Conservation (phyloP, 1,140 invertebrate species). For the Lepidurus couesii region DNA sequence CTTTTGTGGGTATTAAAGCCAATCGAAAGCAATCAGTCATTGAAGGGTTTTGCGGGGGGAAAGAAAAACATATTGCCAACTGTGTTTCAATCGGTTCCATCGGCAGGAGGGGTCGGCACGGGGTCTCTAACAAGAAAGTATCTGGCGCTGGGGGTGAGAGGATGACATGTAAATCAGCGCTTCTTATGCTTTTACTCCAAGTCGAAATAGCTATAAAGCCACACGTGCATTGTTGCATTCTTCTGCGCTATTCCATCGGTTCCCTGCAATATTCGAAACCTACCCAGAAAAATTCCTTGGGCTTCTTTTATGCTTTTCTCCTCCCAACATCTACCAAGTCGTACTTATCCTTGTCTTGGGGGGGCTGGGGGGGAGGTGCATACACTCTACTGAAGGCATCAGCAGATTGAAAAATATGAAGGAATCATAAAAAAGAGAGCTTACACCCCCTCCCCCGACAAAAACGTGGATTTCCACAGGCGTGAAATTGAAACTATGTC, state of each 20-base stretch:
- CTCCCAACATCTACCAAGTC: not conserved
- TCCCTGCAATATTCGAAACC: not conserved
- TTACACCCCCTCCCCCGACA: not conserved
- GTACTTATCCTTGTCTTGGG: not conserved
- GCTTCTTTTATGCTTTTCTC: not conserved
- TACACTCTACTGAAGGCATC: not conserved
- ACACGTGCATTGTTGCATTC: not conserved
- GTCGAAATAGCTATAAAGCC: not conserved
- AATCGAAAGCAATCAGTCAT: constrained; percentile 15
- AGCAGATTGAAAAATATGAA: not conserved
- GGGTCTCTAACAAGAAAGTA: constrained; percentile 2
- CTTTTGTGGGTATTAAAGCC: not conserved
- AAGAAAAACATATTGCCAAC: not conserved
- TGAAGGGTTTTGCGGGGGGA: not conserved
- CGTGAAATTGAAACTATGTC: not conserved
- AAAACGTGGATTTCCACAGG: not conserved
- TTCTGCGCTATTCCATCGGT: not conserved
- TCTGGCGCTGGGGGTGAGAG: not conserved
- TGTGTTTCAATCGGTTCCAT: constrained; percentile 18
- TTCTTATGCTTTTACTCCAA: constrained; percentile 5
- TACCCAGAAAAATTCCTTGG: not conserved
- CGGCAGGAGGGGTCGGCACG: constrained; percentile 3
- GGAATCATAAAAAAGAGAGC: constrained; percentile 6
- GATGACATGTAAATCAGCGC: constrained; percentile 21
- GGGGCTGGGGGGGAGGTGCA: not conserved